Conservation (phyloP, 2,113 vertebrate genomes). For the Eudyptes chrysolophus region DNA sequence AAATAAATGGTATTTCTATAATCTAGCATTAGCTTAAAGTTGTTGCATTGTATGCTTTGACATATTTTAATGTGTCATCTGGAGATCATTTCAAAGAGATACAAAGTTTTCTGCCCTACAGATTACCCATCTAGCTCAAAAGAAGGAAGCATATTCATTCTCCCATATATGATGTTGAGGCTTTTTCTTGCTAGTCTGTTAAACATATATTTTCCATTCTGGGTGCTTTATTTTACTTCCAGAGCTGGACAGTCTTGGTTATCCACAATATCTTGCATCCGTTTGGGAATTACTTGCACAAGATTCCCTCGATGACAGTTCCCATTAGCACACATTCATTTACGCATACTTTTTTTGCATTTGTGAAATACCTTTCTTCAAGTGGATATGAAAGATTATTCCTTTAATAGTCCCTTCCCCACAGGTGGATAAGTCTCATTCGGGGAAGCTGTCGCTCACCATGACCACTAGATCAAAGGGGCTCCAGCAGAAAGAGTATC, state of each 20-base stretch:
- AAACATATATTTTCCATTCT: background rate
- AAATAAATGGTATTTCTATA: background rate
- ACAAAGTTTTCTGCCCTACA: background rate
- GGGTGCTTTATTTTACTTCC: background rate
- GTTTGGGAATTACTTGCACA: slow-evolving; percentile 1
- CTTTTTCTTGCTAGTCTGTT: background rate
- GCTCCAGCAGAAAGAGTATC: slow-evolving; percentile 25
- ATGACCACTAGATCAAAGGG: slow-evolving; percentile 42
- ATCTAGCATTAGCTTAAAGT: background rate
- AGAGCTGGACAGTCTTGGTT: background rate
- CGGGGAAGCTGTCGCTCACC: slow-evolving; percentile 45
- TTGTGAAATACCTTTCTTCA: slow-evolving; percentile 63
- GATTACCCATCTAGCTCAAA: background rate
- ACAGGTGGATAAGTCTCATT: slow-evolving; percentile 20
- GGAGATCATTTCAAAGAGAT: background rate
- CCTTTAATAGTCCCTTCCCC: background rate
- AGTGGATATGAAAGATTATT: slow-evolving; percentile 50
- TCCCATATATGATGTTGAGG: background rate
- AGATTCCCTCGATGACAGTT: slow-evolving; percentile 49
- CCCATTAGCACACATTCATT: slow-evolving; percentile 63
- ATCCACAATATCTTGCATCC: slow-evolving; percentile 22
- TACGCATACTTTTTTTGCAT: slow-evolving; percentile 6
- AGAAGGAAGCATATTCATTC: background rate
- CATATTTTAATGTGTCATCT: background rate
- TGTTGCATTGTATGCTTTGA: background rate